These are phyloP conservation scores for Brienomyrus brachyistius DNA, from an alignment of 2,113 vertebrate species.

Conservation along the genomic window DNA sequence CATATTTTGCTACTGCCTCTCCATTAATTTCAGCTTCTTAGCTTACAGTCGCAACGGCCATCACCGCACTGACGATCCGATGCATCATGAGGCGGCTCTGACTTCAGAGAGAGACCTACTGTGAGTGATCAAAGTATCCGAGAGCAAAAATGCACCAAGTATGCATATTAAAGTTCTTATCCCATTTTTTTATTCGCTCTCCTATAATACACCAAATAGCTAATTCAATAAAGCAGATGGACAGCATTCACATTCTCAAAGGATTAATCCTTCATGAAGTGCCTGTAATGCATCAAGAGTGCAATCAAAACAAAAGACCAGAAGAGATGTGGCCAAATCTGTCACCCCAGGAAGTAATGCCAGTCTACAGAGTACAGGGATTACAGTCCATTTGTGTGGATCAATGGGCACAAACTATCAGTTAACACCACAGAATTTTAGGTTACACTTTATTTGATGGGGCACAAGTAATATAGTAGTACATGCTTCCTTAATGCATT, in stretches of 20 bases:
- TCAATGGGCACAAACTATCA: not conserved
- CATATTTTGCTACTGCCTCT: not conserved
- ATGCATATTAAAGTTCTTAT: not conserved
- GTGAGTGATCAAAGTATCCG: not conserved
- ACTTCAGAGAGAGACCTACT: not conserved
- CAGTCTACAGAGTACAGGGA: not conserved
- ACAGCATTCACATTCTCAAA: not conserved
- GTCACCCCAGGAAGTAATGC: not conserved
- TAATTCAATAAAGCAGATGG: not conserved
- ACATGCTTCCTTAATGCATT: not conserved
- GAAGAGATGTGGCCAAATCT: not conserved
- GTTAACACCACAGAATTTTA: not conserved
- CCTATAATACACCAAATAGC: not conserved
- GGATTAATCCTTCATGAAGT: not conserved
- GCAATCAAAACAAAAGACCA: constrained; percentile 10
- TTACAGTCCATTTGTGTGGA: not conserved
- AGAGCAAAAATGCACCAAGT: not conserved
- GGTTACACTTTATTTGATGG: not conserved
- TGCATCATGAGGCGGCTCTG: not conserved
- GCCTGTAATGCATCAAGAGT: not conserved
- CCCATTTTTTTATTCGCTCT: not conserved
- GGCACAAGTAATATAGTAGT: not conserved
- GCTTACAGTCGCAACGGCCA: not conserved
- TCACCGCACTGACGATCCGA: not conserved
- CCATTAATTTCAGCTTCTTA: not conserved